Evolutionary conservation across 2,113 vertebrate species (phyloP), one percentile per base, ranked within the genome.

Genomic region (Dipodomys ordii): DNA sequence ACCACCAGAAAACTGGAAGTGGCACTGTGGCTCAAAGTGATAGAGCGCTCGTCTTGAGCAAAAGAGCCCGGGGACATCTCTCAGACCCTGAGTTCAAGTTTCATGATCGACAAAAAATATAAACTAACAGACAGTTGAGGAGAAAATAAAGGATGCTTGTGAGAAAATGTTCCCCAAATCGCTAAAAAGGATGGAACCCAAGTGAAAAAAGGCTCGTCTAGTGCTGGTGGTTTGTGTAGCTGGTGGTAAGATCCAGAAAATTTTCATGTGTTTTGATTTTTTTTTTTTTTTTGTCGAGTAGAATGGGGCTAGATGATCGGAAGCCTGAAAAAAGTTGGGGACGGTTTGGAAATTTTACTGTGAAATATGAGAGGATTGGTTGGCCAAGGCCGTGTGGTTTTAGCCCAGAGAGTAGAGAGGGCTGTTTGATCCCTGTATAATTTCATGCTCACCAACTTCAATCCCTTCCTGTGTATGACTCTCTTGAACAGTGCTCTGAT

Each of bases 401-500:
- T 68, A 78, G 71, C 25, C 3, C 27, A 44, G 49, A 8, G 3
- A 28, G 35, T 1, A 13, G 44, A 30, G 81, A 72, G 25, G 60
- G 32, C 35, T 67, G 25, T 85, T 83, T 72, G 65, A 92, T 69
- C 25, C 30, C 73, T 64, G 44, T 80, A 12, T 46, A 64, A 27
- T 88, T 88, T 69, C 46, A 67, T 28, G 53, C 22, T 92, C 49
- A 49, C 65, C 16, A 23, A 2, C 71, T 68, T 87, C 46, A 20
- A 0, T 82, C 64, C 60, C 64, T 78, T 84, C 74, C 74, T 32
- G 39, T 13, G 0, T 60, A 2, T 71, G 72, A 10, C 72, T 77
- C 53, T 83, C 32, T 53, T 39, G 78, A 90, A 44, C 72, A 87
- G 78, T 67, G 44, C 67, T 80, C n/a, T 39, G 39, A 91, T 87